Percentiles rank a stretch among this genome's conserved stretches.
Evolutionary conservation across 2,888 invertebrate genomes (phyloP).

Genomic region (Drosophila seclusa): DNA sequence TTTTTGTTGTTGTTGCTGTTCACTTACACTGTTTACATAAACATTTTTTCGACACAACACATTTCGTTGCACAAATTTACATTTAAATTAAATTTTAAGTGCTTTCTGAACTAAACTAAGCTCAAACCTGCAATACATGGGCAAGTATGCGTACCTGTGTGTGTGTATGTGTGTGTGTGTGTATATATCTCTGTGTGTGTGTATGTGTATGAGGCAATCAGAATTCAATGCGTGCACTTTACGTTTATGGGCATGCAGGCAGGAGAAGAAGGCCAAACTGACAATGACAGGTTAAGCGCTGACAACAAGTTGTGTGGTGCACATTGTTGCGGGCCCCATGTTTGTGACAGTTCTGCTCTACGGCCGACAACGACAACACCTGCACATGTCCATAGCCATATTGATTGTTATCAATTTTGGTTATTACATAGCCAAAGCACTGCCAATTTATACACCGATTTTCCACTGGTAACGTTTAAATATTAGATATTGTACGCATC

Average conservation of each 20-base stretch:
- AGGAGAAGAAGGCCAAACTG: constrained; percentile 54
- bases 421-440: constrained; percentile 74
- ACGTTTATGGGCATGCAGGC: constrained; percentile 50
- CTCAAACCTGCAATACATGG: constrained; percentile 51
- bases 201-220: constrained; percentile 61
- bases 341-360: constrained; percentile 44
- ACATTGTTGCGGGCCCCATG: constrained; percentile 45
- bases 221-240: constrained; percentile 81
- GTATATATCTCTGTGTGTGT: neutral
- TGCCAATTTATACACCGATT: constrained; percentile 73
- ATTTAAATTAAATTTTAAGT: constrained; percentile 82
- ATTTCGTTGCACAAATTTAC: constrained; percentile 81
- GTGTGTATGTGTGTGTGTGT: neutral
- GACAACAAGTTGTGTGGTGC: constrained; percentile 50
- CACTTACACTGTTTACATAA: constrained; percentile 79
- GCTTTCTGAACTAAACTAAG: constrained; percentile 81
- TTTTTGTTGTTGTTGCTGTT: constrained; percentile 40
- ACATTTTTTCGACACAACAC: constrained; percentile 81
- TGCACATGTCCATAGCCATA: constrained; percentile 76
- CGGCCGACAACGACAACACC: constrained; percentile 36
- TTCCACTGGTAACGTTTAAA: constrained; percentile 59
- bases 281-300: constrained; percentile 81
- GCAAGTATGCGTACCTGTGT: constrained; percentile 3
- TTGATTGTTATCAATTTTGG: constrained; percentile 80
- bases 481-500: constrained; percentile 13